A percentile compares a stretch with the other conserved stretches of the same genome.
phyloP scores from a whole-genome alignment of 2,888 invertebrate species.

The Siphonodentalium dalli region DNA sequence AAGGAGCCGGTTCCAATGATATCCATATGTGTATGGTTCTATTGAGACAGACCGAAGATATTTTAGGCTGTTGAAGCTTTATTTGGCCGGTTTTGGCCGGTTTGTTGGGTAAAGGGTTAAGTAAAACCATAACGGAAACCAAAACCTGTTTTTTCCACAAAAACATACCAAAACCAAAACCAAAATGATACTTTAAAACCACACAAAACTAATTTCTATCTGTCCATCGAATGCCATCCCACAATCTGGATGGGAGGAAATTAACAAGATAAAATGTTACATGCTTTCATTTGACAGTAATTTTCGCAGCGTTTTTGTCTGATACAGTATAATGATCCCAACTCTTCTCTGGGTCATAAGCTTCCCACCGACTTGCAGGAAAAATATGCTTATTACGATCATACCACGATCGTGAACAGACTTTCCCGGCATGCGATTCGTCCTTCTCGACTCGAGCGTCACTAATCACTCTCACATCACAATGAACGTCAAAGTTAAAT shows the following conservation, averaged over 20 bases:
- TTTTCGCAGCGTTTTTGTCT: slow-evolving; percentile 64
- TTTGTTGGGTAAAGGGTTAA: no score
- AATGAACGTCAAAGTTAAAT: slow-evolving; percentile 96
- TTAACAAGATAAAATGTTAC: background rate
- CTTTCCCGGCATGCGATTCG: slow-evolving; percentile 97
- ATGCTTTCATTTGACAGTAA: slow-evolving; percentile 57
- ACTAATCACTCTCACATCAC: slow-evolving; percentile 78
- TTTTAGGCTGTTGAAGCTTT: no score
- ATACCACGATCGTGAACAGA: slow-evolving; percentile 81
- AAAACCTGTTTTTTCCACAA: no score
- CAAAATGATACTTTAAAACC: no score
- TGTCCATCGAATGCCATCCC: no score
- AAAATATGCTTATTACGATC: slow-evolving; percentile 99
- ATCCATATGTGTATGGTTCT: no score
- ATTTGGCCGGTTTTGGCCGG: no score
- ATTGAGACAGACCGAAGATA: no score
- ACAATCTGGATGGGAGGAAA: background rate
- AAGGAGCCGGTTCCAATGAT: no score
- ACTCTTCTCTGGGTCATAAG: slow-evolving; percentile 96
- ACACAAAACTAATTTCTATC: no score
- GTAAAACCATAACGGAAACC: no score
- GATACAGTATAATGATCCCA: slow-evolving; percentile 78
- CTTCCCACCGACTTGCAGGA: slow-evolving; percentile 99
- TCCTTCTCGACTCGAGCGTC: slow-evolving; percentile 92
- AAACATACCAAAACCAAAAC: no score